These are phyloP conservation scores for Eupithecia exiguata DNA, from an alignment of 2,888 invertebrate species.

Conservation along the genomic window DNA sequence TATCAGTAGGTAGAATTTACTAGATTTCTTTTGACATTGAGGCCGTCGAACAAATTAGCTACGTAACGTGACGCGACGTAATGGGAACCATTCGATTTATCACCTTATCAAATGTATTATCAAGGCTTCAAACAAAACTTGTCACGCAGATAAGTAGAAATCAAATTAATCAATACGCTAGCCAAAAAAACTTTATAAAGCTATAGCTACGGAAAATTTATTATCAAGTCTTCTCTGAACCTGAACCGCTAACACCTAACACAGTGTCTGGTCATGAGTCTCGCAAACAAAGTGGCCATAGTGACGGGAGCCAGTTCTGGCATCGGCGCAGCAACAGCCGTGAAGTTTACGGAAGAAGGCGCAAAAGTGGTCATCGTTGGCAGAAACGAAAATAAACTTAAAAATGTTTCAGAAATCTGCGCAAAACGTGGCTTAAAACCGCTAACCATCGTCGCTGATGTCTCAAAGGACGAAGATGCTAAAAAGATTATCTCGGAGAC, in stretches of 20 bases:
- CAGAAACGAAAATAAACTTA: conserved; percentile 46
- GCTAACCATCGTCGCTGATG: conserved; percentile 49
- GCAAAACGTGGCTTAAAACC: conserved; percentile 39
- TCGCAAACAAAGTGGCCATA: conserved; percentile 52
- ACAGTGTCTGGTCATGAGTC: conserved; percentile 13
- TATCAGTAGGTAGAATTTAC: too few relatives aligned
- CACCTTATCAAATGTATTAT: too few relatives aligned
- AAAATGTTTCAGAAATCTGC: conserved; percentile 36
- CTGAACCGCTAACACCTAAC: conserved; percentile 52
- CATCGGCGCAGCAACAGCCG: conserved; percentile 59
- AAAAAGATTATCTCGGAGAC: conserved; percentile 47
- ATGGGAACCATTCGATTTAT: too few relatives aligned
- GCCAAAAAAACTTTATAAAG: too few relatives aligned
- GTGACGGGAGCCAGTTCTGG: conserved; percentile 60
- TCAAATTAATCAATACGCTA: too few relatives aligned
- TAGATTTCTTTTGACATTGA: too few relatives aligned
- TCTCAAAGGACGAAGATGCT: conserved; percentile 48
- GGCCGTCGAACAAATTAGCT: too few relatives aligned
- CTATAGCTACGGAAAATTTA: too few relatives aligned
- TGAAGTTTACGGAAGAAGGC: conserved; percentile 43
- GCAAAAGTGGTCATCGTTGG: conserved; percentile 45
- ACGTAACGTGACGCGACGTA: too few relatives aligned
- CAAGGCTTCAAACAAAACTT: too few relatives aligned
- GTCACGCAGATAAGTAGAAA: too few relatives aligned
- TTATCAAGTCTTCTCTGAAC: not conserved